phyloP scores from a whole-genome alignment of 1,140 invertebrate species.

The Trachymyrmex septentrionalis region DNA sequence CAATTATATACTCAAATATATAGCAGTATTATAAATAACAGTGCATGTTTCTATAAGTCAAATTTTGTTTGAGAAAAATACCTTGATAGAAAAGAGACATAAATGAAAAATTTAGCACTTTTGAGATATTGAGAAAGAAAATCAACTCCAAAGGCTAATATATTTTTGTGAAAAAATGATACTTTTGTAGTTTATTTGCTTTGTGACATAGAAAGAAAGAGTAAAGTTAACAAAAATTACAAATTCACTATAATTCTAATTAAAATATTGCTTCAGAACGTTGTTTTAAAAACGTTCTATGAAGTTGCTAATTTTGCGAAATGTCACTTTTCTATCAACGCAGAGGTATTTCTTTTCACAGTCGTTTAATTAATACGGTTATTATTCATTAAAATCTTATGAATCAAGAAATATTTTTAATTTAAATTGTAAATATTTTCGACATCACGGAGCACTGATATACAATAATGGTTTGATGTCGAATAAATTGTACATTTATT shows the following conservation, averaged over 20 bases:
- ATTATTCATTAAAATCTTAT: background rate
- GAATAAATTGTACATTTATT: background rate
- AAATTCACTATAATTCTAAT: no score
- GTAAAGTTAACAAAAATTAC: no score
- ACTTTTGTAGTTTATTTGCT: no score
- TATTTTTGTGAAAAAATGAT: no score
- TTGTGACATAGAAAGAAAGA: no score
- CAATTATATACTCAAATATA: background rate
- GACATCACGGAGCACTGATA: background rate
- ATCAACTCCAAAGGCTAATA: no score
- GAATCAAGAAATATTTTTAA: background rate
- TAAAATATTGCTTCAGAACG: no score
- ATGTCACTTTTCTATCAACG: no score
- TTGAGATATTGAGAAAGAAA: no score
- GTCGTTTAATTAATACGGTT: background rate
- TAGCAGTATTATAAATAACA: background rate
- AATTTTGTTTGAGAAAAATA: background rate
- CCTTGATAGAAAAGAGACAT: background rate
- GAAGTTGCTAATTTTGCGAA: no score
- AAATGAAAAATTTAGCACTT: no score
- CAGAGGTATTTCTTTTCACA: background rate
- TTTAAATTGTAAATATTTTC: conserved; percentile 17
- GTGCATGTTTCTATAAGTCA: background rate
- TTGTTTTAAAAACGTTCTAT: no score
- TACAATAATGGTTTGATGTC: background rate